phyloP scores from a whole-genome alignment of 2,888 invertebrate genomes.

The Allolobophora icterica region DNA sequence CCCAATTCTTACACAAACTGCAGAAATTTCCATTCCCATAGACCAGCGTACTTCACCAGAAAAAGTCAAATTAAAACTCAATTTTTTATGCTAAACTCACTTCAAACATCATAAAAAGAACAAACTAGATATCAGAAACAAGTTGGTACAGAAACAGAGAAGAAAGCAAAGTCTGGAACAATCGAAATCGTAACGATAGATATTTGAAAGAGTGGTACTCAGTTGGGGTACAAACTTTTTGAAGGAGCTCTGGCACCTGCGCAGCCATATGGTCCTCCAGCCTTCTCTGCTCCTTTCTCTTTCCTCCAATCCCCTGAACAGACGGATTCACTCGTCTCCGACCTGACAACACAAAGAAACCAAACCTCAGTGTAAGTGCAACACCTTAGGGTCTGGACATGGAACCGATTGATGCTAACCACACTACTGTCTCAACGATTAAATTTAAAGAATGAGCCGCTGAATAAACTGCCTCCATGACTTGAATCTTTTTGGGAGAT shows the following conservation, averaged over 20 bases:
- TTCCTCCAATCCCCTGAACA: background rate
- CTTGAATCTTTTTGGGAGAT: too few species aligned
- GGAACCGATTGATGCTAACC: too few species aligned
- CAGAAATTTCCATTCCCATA: background rate
- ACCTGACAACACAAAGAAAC: background rate
- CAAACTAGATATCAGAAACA: background rate
- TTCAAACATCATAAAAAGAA: background rate
- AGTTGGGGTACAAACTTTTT: constrained; percentile 25
- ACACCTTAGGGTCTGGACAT: background rate
- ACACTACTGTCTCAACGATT: too few species aligned
- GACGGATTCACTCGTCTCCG: background rate
- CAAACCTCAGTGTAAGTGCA: background rate
- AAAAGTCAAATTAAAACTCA: background rate
- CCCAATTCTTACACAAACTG: background rate
- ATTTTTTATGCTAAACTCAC: background rate
- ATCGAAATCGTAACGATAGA: background rate
- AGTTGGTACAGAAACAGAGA: background rate
- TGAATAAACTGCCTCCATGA: too few species aligned
- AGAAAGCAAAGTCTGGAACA: constrained; percentile 3
- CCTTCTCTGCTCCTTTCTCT: background rate
- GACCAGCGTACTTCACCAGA: background rate
- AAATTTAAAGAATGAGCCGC: too few species aligned
- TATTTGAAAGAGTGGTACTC: constrained; percentile 11
- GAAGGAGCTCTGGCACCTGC: background rate
- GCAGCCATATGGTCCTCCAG: background rate